Percentiles rank a stretch among this genome's conserved stretches.
Conservation (phyloP, 2,888 invertebrate species). For the Neoaliturus tenellus region DNA sequence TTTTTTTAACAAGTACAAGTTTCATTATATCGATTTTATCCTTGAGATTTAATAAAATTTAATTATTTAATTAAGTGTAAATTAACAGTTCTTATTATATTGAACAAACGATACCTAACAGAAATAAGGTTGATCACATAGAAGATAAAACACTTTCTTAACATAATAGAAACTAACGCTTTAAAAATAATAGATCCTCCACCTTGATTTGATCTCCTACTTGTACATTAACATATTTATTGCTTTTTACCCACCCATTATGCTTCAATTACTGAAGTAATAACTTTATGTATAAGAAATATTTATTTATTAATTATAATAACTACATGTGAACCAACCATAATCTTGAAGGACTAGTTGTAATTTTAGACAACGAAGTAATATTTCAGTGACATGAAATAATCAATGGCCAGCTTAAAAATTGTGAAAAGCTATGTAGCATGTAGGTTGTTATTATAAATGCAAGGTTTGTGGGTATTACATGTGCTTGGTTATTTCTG, state of each 20-base stretch:
- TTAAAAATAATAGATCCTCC: neutral
- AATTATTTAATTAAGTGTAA: too few relatives aligned
- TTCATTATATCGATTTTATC: too few relatives aligned
- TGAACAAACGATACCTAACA: too few relatives aligned
- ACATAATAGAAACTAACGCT: too few relatives aligned
- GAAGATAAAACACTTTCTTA: too few relatives aligned
- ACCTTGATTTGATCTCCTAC: neutral
- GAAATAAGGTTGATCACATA: too few relatives aligned
- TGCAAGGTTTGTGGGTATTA: neutral
- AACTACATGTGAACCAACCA: slow-evolving; percentile 1
- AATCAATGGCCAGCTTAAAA: slow-evolving; percentile 1
- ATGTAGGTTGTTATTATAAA: neutral
- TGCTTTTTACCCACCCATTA: slow-evolving; percentile 11
- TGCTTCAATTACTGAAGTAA: slow-evolving; percentile 26
- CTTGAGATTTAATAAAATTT: too few relatives aligned
- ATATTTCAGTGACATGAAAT: neutral
- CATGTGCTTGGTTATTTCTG: neutral
- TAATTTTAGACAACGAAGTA: slow-evolving; percentile 1
- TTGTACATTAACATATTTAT: neutral
- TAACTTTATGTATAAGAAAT: too few relatives aligned
- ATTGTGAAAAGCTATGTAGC: slow-evolving; percentile 7
- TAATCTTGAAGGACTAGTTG: neutral
- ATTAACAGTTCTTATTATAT: too few relatives aligned
- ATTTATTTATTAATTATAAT: slow-evolving; percentile 6
- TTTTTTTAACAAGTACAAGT: too few relatives aligned